These are phyloP conservation scores for Phalacrocorax pelagicus DNA, from an alignment of 2,113 vertebrate genomes.

Conservation along the genomic window DNA sequence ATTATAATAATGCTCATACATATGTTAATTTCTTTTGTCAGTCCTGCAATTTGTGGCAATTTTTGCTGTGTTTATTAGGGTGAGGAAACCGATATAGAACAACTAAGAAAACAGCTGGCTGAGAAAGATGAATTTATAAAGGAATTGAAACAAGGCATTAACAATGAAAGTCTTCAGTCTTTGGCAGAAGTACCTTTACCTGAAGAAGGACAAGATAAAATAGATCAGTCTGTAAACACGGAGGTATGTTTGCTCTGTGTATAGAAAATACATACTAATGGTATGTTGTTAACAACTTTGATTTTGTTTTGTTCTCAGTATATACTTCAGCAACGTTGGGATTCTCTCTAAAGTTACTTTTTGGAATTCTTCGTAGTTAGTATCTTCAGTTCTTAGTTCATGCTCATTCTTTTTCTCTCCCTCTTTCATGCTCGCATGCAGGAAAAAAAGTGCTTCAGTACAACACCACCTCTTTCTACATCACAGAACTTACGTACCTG, in stretches of 20 bases:
- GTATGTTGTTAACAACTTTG: neutral
- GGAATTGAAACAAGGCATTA: neutral
- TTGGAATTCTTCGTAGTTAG: neutral
- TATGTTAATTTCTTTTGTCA: neutral
- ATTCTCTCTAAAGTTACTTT: neutral
- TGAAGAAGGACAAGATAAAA: neutral
- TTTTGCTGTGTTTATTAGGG: slow-evolving; percentile 17
- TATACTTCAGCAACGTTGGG: neutral
- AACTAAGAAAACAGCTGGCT: slow-evolving; percentile 9
- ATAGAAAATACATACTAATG: neutral
- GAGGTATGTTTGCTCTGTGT: neutral
- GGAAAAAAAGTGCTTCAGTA: neutral
- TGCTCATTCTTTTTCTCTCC: neutral
- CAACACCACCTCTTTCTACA: neutral
- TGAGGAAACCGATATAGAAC: neutral
- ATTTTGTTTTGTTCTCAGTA: neutral
- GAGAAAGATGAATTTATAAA: slow-evolving; percentile 29
- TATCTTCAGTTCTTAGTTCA: neutral
- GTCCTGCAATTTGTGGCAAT: neutral
- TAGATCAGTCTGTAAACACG: neutral
- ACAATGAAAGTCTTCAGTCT: neutral
- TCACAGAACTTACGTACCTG: neutral
- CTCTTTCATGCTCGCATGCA: neutral
- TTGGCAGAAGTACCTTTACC: neutral
- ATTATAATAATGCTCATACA: fast-evolving